Evolutionary conservation across 1,140 invertebrate species (phyloP), one percentile per base, ranked within the genome.

Genomic region (Capitella teleta): DNA sequence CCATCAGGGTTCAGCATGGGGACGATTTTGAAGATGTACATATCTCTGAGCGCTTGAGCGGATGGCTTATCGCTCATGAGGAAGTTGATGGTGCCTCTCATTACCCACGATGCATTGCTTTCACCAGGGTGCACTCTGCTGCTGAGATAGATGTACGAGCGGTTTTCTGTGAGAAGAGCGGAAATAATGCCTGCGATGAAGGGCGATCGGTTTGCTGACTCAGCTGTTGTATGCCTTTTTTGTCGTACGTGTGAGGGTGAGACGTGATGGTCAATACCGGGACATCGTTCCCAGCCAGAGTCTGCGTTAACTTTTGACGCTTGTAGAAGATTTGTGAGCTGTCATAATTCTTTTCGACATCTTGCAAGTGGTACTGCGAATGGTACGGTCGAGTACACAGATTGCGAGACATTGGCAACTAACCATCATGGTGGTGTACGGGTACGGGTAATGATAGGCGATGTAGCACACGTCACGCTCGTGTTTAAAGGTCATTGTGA

Each of bases 361-460:
- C 44, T 5, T 43, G 25, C 38, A 51, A n/a, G 40, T 51, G 49
- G 28, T 24, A 26, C 49, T 51, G 47, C 5, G 23, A 38, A 21
- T 38, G 5, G 21, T n/a, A 18, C 36, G 10, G 38, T 16, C 21
- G 38, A 3, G 6, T 21, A 24, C 21, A 5, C 6, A 38, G 36
- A 18, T 5, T 18, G 12, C 36, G 5, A 38, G 23, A 14, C 16
- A 16, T 18, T 6, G 5, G 36, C 4, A 38, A 38, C 59, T 34
- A 49, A 69, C 68, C 64, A 61, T 57, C 32, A 92, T 69, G 61
- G 79, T 79, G 10, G 84, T 83, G 63, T 94, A 97, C 0, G 91
- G 94, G 70, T 97, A 98, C 0, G 94, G 94, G 67, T 92, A 97
- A 70, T 91, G 93, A 69, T 96, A 92, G 10, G 93, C 91, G 52